These are phyloP conservation scores for Actinopyga echinites DNA, from an alignment of 53 echinoderm and acorn worm genomes.

Conservation along the genomic window DNA sequence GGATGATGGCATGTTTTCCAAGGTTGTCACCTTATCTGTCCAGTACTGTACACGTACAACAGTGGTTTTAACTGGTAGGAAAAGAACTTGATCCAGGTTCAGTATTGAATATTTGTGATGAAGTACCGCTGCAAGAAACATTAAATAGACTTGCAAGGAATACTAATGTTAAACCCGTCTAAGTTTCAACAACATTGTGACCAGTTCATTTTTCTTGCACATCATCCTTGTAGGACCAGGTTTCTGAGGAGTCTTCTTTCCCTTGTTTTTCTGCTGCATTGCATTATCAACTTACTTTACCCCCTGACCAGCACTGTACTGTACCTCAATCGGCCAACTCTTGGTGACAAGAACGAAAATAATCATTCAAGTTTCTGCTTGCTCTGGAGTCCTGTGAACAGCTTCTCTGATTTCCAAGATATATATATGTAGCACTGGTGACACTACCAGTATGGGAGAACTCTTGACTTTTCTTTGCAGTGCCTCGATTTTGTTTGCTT, in stretches of 20 bases:
- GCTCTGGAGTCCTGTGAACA: constrained; percentile 43
- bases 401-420: constrained; percentile 5
- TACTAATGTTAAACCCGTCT: constrained; percentile 1
- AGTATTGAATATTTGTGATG: constrained; percentile 47
- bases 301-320: constrained; percentile 39
- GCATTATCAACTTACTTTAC: background rate
- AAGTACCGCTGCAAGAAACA: background rate
- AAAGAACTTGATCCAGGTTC: constrained; percentile 59
- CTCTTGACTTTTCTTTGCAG: constrained; percentile 1
- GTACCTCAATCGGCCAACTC: constrained; percentile 31
- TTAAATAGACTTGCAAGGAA: constrained; percentile 35
- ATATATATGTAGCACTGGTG: background rate
- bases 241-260: constrained; percentile 38
- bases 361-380: constrained; percentile 26
- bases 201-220: constrained; percentile 12
- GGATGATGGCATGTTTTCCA: constrained; percentile 2
- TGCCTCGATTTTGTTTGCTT: background rate
- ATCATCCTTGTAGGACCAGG: constrained; percentile 26
- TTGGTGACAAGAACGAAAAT: constrained; percentile 36
- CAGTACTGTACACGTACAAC: background rate
- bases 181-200: constrained; percentile 42
- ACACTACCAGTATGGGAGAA: too few species aligned
- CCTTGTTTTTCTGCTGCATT: background rate
- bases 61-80: constrained; percentile 38
- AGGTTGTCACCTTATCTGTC: constrained; percentile 39